phyloP scores from a whole-genome alignment of 2,888 invertebrate genomes.

The Mantis religiosa region DNA sequence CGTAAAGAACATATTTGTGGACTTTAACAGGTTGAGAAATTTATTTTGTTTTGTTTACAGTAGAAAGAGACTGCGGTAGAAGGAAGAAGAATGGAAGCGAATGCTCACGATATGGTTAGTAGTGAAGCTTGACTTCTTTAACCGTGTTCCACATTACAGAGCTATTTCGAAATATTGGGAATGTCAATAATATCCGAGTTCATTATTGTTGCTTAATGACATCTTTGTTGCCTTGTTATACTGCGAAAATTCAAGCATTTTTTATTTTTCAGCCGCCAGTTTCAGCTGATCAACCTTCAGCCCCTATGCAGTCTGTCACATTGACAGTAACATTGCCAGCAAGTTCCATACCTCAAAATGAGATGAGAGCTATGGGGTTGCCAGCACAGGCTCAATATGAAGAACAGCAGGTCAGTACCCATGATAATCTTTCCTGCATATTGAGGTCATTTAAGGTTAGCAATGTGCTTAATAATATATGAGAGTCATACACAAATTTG shows the following conservation, averaged over 20 bases:
- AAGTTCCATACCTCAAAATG: slow-evolving; percentile 2
- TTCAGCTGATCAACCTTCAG: neutral
- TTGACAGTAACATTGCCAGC: slow-evolving; percentile 22
- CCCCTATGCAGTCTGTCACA: neutral
- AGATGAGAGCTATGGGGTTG: slow-evolving; percentile 8
- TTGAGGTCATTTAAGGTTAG: no score
- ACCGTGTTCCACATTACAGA: neutral
- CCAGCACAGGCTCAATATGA: neutral
- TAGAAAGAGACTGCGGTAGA: neutral
- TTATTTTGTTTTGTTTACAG: neutral
- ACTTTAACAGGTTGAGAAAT: neutral
- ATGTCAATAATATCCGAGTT: neutral
- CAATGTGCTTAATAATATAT: no score
- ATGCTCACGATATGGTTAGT: neutral
- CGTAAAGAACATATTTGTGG: neutral
- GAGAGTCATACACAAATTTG: no score
- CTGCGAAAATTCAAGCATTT: neutral
- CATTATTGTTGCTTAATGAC: neutral
- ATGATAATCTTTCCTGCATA: neutral
- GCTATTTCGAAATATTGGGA: neutral
- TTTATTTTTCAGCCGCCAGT: neutral
- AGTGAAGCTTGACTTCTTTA: neutral
- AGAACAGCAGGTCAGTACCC: neutral
- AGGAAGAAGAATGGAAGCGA: neutral
- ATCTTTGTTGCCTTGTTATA: neutral